Conservation (phyloP, 2,797 vertebrate genomes). For the Enteromius argenteus region DNA sequence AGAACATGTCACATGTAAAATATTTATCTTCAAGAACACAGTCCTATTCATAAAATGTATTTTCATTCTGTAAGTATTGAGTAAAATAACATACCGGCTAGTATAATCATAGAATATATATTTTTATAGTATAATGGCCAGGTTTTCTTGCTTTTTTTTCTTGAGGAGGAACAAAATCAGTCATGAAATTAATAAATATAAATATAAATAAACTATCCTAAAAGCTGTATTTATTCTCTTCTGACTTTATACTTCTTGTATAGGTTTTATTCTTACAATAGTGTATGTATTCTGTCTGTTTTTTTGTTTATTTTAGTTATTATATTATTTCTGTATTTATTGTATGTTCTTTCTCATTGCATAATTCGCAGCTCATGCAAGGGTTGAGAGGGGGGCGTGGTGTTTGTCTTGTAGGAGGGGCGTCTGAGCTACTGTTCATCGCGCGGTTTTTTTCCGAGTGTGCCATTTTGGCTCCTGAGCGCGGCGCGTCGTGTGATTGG, state of each 20-base stretch:
- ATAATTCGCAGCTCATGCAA: neutral
- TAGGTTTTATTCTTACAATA: neutral
- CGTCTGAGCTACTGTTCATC: neutral
- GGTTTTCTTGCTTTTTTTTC: neutral
- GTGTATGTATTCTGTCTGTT: neutral
- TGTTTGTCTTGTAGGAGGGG: constrained; percentile 6
- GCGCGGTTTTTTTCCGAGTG: constrained; percentile 16
- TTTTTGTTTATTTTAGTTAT: neutral
- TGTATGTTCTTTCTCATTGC: neutral
- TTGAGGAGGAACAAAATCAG: neutral
- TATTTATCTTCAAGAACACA: neutral
- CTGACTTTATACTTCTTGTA: neutral
- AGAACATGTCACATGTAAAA: neutral
- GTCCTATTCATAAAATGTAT: neutral
- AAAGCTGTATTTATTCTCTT: neutral
- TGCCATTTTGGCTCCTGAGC: constrained; percentile 83
- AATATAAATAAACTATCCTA: neutral
- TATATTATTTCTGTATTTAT: neutral
- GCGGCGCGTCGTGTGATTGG: constrained; percentile 86
- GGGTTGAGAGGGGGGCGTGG: neutral
- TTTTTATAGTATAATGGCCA: neutral
- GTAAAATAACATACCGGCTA: neutral
- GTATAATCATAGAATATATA: neutral
- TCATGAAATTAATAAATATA: neutral
- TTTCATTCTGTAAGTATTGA: neutral